These are phyloP conservation scores for Chelonia mydas DNA, from an alignment of 2,797 vertebrate genomes.

Conservation along the genomic window DNA sequence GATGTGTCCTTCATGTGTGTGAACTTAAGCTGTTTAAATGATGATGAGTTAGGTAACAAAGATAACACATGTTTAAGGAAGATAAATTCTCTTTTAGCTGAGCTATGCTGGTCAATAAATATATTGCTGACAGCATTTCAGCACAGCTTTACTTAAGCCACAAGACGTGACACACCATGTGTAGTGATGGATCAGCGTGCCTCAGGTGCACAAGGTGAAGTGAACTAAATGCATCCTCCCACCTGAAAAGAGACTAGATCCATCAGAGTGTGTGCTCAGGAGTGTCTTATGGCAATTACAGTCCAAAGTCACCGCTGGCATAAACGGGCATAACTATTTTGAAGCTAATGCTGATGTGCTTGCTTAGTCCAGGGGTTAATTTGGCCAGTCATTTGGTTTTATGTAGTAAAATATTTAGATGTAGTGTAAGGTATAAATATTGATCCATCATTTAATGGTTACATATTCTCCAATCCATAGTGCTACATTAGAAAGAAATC, in stretches of 20 bases:
- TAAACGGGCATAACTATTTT: neutral
- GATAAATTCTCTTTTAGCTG: conserved; percentile 60
- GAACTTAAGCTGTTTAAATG: conserved; percentile 68
- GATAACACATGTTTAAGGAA: conserved; percentile 75
- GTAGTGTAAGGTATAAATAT: neutral
- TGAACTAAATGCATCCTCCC: neutral
- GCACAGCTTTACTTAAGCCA: conserved; percentile 24
- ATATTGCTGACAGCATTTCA: neutral
- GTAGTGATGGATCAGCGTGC: neutral
- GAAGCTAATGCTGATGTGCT: neutral
- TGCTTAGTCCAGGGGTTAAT: neutral
- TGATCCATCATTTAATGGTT: conserved; percentile 1
- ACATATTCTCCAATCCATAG: neutral
- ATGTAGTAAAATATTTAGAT: neutral
- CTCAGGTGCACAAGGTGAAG: fast-evolving
- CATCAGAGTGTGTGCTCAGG: neutral
- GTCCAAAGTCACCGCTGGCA: neutral
- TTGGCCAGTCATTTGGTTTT: neutral
- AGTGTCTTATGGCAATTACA: neutral
- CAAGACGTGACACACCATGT: conserved; percentile 1
- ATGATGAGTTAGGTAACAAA: conserved; percentile 66
- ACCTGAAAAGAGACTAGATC: neutral
- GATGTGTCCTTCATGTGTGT: conserved; percentile 52
- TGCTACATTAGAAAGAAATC: neutral
- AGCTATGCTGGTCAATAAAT: conserved; percentile 66